Percentiles rank a stretch among this genome's conserved stretches.
These are phyloP conservation scores for Acanthosepion lycidas DNA, from an alignment of 2,888 invertebrate species.

Conservation along the genomic window DNA sequence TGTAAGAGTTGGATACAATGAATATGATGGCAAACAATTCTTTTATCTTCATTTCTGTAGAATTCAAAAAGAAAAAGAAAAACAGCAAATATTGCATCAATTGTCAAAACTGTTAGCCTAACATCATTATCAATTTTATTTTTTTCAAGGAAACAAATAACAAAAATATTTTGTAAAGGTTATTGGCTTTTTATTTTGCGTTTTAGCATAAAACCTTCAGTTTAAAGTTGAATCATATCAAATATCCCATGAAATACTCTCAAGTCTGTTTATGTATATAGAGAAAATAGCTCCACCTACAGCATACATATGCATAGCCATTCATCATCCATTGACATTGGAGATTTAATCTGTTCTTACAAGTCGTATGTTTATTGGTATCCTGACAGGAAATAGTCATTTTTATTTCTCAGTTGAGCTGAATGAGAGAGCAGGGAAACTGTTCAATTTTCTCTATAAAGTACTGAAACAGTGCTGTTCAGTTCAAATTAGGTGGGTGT, in stretches of 20 bases:
- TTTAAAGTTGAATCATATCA: background rate
- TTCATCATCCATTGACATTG: background rate
- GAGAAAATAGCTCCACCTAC: background rate
- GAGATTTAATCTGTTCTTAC: background rate
- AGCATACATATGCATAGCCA: background rate
- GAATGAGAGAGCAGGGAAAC: background rate
- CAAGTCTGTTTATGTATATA: background rate
- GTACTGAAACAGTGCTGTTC: background rate
- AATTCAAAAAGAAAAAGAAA: too few species aligned
- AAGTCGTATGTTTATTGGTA: background rate
- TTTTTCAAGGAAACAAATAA: too few species aligned
- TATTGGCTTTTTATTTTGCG: background rate
- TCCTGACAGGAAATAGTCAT: background rate
- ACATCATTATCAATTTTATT: too few species aligned
- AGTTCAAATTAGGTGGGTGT: background rate
- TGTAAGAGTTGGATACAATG: too few species aligned
- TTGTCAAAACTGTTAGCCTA: too few species aligned
- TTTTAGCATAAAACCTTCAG: background rate
- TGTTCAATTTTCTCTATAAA: background rate
- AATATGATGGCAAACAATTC: too few species aligned
- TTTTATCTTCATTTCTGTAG: too few species aligned
- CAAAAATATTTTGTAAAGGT: background rate
- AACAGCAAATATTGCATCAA: too few species aligned
- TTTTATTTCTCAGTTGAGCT: background rate
- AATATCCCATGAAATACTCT: background rate